phyloP scores from a whole-genome alignment of 2,797 vertebrate genomes.

The Argya squamiceps region DNA sequence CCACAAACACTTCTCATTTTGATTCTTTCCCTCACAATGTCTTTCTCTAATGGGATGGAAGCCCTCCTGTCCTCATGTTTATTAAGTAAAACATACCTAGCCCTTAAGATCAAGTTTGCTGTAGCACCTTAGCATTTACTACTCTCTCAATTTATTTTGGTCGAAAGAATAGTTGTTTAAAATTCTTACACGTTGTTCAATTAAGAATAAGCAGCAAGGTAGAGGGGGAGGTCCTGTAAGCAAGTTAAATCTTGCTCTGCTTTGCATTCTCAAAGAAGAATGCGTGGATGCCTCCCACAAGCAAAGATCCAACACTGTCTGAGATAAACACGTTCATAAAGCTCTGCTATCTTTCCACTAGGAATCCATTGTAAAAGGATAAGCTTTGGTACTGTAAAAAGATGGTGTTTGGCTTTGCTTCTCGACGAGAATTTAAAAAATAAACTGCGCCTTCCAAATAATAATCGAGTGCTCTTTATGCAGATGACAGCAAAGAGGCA shows the following conservation, averaged over 20 bases:
- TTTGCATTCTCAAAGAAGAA: constrained; percentile 18
- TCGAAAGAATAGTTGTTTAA: not conserved
- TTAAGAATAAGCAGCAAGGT: not conserved
- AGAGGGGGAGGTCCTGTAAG: not conserved
- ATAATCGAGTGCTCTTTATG: not conserved
- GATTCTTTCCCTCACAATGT: not conserved
- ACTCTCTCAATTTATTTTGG: not conserved
- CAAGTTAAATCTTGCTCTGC: not conserved
- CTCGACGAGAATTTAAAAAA: not conserved
- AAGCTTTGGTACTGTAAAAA: not conserved
- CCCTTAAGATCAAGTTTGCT: not conserved
- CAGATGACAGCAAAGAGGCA: not conserved
- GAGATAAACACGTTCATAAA: constrained; percentile 14
- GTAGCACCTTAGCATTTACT: not conserved
- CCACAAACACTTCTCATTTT: not conserved
- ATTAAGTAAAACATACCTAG: not conserved
- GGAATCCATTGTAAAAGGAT: constrained; percentile 8
- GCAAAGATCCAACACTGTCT: constrained; percentile 51
- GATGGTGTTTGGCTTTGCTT: not conserved
- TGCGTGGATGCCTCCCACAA: constrained; percentile 54
- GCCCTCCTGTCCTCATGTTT: not conserved
- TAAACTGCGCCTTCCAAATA: not conserved
- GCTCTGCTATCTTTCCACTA: constrained; percentile 18
- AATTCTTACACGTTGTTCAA: not conserved
- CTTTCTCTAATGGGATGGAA: not conserved